Conservation (phyloP, 2,797 vertebrate genomes). For the Leucoraja ocellata region DNA sequence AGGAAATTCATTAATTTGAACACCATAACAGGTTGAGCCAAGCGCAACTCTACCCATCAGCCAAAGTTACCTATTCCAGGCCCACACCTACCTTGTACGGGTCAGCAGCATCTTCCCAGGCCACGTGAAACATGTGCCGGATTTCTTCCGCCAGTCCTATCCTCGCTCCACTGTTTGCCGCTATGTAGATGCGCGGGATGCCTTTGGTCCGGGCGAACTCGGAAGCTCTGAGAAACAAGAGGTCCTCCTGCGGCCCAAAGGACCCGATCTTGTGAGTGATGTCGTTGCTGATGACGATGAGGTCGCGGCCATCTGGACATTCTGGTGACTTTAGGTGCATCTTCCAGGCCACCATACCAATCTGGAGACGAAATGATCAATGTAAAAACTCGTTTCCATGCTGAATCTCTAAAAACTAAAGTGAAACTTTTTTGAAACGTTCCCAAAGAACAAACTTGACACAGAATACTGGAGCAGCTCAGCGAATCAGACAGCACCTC, state of each 20-base stretch:
- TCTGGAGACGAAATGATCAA: conserved; percentile 54
- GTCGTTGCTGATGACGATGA: conserved; percentile 90
- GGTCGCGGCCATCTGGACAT: conserved; percentile 80
- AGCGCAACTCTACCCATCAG: not conserved
- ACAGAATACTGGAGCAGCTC: too few species aligned
- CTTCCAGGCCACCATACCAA: conserved; percentile 95
- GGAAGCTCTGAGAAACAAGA: conserved; percentile 81
- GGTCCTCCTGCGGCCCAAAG: conserved; percentile 89
- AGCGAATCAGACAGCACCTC: too few species aligned
- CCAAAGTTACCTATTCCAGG: not conserved
- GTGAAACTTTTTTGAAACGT: not conserved
- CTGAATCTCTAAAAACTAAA: not conserved
- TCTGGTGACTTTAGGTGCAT: conserved; percentile 88
- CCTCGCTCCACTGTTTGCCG: conserved; percentile 94
- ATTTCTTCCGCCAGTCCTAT: conserved; percentile 97
- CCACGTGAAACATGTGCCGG: conserved; percentile 96
- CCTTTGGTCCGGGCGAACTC: conserved; percentile 75
- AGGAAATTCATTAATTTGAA: not conserved
- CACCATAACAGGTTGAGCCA: not conserved
- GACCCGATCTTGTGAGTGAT: conserved; percentile 94
- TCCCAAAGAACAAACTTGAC: not conserved
- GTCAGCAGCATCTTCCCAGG: conserved; percentile 84
- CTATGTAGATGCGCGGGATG: conserved; percentile 82
- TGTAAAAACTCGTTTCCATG: not conserved
- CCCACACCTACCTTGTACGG: conserved; percentile 80